Evolutionary conservation across 1,140 invertebrate genomes (phyloP).

Genomic region (Drosophila willistoni): DNA sequence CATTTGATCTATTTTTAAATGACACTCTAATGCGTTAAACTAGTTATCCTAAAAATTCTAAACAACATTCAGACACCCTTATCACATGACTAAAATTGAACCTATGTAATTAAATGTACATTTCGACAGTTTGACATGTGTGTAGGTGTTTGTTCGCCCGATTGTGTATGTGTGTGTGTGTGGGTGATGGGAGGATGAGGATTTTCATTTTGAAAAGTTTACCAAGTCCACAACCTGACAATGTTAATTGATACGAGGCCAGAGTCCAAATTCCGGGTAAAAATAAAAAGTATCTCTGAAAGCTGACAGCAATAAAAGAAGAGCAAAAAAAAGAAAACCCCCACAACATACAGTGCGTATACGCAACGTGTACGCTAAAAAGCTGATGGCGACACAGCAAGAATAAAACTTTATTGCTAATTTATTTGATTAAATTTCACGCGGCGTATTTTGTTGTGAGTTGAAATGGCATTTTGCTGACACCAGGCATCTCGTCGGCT

Average conservation of each 20-base stretch:
- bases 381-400: constrained; percentile 51
- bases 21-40: constrained; percentile 19
- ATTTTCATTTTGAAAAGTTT: constrained; percentile 21
- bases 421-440: constrained; percentile 81
- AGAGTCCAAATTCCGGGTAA: constrained; percentile 38
- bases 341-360: constrained; percentile 54
- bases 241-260: constrained; percentile 72
- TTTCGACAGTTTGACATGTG: constrained; percentile 56
- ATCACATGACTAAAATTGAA: constrained; percentile 46
- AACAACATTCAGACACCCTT: constrained; percentile 38
- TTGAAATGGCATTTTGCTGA: constrained; percentile 72
- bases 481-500: constrained; percentile 36
- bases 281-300: constrained; percentile 48
- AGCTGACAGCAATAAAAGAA: constrained; percentile 49
- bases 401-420: constrained; percentile 80
- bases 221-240: constrained; percentile 60
- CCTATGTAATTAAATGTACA: constrained; percentile 66
- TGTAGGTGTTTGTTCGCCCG: background rate
- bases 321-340: constrained; percentile 30
- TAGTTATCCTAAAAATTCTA: constrained; percentile 41
- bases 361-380: constrained; percentile 50
- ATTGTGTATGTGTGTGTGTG: constrained; percentile 15
- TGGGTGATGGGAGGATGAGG: background rate
- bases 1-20: constrained; percentile 14
- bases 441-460: constrained; percentile 35